These are phyloP conservation scores for Danio jaintianensis DNA, from an alignment of 2,797 vertebrate genomes.

Conservation along the genomic window DNA sequence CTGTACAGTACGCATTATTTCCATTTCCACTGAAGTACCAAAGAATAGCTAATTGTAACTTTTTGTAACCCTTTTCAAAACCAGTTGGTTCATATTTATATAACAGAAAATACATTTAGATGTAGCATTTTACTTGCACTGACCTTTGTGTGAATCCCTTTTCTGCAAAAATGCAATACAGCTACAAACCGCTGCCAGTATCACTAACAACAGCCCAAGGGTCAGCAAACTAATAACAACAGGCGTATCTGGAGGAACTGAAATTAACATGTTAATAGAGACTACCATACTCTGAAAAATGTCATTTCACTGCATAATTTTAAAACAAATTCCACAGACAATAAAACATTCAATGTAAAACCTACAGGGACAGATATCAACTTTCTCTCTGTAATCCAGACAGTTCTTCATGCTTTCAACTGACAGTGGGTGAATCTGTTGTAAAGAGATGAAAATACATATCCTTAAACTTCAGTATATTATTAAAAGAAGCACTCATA, in stretches of 20 bases:
- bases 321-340: neutral
- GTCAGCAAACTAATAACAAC: neutral
- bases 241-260: slow-evolving; percentile 38
- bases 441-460: neutral
- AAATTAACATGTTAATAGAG: slow-evolving; percentile 17
- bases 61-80: no score
- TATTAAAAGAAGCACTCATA: no score
- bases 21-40: no score
- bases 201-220: neutral
- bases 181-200: slow-evolving; percentile 1
- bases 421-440: slow-evolving; percentile 77
- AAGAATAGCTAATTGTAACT: no score
- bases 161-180: slow-evolving; percentile 59
- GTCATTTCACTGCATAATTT: no score
- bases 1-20: no score
- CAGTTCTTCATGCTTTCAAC: slow-evolving; percentile 68
- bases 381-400: slow-evolving; percentile 18
- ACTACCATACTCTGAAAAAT: neutral
- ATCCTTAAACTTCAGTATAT: no score
- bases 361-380: slow-evolving; percentile 58
- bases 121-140: no score
- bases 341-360: slow-evolving; percentile 2
- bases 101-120: no score
- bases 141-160: slow-evolving; percentile 66
- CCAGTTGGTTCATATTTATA: no score